A percentile compares a stretch with the other conserved stretches of the same genome.
These are phyloP conservation scores for Suricata suricatta DNA, from an alignment of 2,113 vertebrate genomes.

Conservation along the genomic window DNA sequence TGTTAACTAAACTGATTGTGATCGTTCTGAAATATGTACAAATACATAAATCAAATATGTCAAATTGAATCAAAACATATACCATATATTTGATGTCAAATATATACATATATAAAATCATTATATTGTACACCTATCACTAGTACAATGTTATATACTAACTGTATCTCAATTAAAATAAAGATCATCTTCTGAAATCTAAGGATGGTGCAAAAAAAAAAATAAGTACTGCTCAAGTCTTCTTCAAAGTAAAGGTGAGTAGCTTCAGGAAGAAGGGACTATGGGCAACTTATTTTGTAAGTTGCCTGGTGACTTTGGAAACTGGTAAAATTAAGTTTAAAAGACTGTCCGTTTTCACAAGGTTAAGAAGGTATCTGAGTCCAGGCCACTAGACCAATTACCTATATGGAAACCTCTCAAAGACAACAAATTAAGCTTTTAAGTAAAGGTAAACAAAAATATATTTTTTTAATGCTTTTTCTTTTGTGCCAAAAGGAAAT, in stretches of 20 bases:
- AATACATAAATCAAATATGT: background rate
- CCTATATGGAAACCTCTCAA: background rate
- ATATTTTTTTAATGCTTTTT: background rate
- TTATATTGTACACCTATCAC: background rate
- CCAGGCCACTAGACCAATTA: background rate
- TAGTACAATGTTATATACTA: background rate
- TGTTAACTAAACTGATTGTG: background rate
- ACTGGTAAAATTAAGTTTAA: conserved; percentile 15
- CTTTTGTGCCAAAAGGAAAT: background rate
- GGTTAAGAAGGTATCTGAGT: background rate
- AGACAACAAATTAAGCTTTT: conserved; percentile 1
- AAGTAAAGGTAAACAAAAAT: background rate
- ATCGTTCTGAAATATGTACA: background rate
- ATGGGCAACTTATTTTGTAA: background rate
- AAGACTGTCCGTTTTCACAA: background rate
- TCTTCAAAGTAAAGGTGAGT: background rate
- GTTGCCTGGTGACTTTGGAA: background rate
- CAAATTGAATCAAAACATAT: background rate
- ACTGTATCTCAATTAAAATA: background rate
- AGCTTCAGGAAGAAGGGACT: background rate
- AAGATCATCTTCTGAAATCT: background rate
- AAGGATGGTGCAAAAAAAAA: background rate
- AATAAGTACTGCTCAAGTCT: background rate
- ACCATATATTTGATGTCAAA: background rate
- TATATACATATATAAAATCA: background rate